Base-by-base conservation (phyloP, 2,797 vertebrate species). In the Linurgus olivaceus region DNA sequence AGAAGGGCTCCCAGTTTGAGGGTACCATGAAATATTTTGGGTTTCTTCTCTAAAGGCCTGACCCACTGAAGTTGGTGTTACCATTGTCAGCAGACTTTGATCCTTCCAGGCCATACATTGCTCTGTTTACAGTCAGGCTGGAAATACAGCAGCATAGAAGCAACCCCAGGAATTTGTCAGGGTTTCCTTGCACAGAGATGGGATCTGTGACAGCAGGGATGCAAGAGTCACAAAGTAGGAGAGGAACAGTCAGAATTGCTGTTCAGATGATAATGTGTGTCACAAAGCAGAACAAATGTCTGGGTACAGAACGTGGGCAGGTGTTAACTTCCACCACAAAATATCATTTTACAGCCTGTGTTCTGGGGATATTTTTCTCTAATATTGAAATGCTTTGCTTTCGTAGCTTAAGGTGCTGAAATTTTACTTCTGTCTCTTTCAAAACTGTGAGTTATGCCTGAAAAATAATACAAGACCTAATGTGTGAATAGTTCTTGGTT, bases 241-340 rank as follows among this genome's bases (percentile, higher is more conserved):
- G 57, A 58, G 33, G 63, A 75, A 9, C 21, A 82, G 52, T 11
- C 37, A 17, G 13, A 5, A 1, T 15, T 74, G 24, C 50, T 54
- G n/a, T 21, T 76, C 45, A 26, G 48, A 19, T 54, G 35, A 18
- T 2, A 0, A 20, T 1, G 31, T 38, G 35, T 73, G 77, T 28
- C 81, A 84, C 40, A 73, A 24, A 88, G 73, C 80, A 81, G 68
- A 86, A 57, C 42, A 79, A 96, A 66, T 62, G 16, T 29, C 59
- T 75, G 73, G 31, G 26, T 58, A 7, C 17, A 2, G 35, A 24
- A 33, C 0, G 4, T 75, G 55, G 71, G 84, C 55, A 76, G 67
- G 63, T 42, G 51, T 45, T 45, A 76, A 4, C n/a, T 88, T 73
- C 48, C 24, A 79, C 28, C 63, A 33, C 17, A 10, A 21, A 37